Conservation (phyloP, 2,113 vertebrate genomes). For the Callospermophilus lateralis region DNA sequence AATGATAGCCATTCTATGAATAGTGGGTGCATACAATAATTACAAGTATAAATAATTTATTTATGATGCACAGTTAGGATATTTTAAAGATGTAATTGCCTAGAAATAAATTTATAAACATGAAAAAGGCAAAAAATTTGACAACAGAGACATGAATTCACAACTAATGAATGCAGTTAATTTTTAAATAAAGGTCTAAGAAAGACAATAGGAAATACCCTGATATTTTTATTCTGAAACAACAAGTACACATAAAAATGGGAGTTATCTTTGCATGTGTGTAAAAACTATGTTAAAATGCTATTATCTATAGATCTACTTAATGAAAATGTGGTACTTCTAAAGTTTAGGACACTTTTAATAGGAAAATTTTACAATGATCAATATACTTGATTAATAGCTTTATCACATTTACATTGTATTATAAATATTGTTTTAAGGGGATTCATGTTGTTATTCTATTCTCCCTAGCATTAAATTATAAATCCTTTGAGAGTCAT, state of each 20-base stretch:
- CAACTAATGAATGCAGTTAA: slow-evolving; percentile 20
- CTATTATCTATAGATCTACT: neutral
- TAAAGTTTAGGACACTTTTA: neutral
- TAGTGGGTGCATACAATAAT: neutral
- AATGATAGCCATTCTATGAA: neutral
- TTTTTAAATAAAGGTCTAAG: neutral
- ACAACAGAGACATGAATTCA: neutral
- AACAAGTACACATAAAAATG: neutral
- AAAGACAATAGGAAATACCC: neutral
- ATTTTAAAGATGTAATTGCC: neutral
- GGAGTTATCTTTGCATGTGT: neutral
- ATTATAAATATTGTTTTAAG: neutral
- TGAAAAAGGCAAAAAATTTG: neutral
- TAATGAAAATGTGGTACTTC: neutral
- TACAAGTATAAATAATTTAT: neutral
- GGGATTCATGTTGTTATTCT: neutral
- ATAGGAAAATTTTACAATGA: neutral
- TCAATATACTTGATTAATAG: neutral
- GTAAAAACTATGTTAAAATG: neutral
- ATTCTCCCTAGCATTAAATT: neutral
- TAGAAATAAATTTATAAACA: neutral
- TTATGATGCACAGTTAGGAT: neutral
- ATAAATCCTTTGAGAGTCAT: neutral
- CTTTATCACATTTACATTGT: neutral
- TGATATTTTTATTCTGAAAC: slow-evolving; percentile 8